phyloP scores from a whole-genome alignment of 2,797 vertebrate species.

The Ctenochaetus hawaiiensis region DNA sequence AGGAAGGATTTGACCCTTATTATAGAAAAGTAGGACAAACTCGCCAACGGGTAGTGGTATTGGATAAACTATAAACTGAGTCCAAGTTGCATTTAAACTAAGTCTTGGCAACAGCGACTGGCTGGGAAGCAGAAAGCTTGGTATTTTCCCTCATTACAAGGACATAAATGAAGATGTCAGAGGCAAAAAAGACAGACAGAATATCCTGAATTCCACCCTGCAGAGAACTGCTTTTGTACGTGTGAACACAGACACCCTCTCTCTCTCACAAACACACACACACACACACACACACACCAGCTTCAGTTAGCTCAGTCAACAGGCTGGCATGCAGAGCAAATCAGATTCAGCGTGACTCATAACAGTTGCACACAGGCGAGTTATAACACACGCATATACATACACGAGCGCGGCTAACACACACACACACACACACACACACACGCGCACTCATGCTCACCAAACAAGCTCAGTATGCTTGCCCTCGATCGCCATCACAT shows the following conservation, averaged over 20 bases:
- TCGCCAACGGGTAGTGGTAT: conserved; percentile 60
- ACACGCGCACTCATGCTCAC: conserved; percentile 50
- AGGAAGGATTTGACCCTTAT: conserved; percentile 77
- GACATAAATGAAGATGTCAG: conserved; percentile 79
- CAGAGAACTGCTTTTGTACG: conserved; percentile 77
- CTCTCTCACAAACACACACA: conserved; percentile 49
- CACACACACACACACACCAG: conserved; percentile 62
- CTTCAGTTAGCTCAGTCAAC: conserved; percentile 78
- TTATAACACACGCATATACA: conserved; percentile 47
- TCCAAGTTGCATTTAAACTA: conserved; percentile 65
- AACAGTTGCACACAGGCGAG: conserved; percentile 72
- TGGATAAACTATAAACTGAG: conserved; percentile 68
- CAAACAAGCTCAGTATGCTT: conserved; percentile 70
- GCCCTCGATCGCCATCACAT: conserved; percentile 79
- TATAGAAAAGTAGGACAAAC: conserved; percentile 66
- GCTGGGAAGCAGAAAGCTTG: conserved; percentile 66
- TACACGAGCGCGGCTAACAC: conserved; percentile 37
- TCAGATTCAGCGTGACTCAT: conserved; percentile 82
- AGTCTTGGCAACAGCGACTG: conserved; percentile 59
- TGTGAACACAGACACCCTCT: conserved; percentile 77
- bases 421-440: conserved; percentile 37
- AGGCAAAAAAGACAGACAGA: conserved; percentile 62
- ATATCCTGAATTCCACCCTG: conserved; percentile 76
- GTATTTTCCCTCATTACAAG: conserved; percentile 67
- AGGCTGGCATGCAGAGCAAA: conserved; percentile 82